Evolutionary conservation across 1,140 invertebrate genomes (phyloP), one percentile per base, ranked within the genome.

Genomic region (Drosophila prosaltans): DNA sequence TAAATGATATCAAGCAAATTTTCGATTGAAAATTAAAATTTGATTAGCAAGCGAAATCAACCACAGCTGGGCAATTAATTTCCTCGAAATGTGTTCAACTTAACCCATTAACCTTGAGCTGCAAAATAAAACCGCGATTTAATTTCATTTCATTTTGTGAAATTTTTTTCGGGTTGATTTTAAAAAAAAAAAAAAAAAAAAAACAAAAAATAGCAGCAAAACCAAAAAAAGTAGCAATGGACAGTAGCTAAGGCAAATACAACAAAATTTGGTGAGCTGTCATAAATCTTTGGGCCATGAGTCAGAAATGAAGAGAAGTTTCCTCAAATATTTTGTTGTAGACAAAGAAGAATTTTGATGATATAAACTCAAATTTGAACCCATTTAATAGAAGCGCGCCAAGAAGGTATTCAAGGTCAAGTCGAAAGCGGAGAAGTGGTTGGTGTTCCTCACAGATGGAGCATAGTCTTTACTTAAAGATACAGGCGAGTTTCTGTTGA

Each of bases 391-490:
- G 36, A 59, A 39, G 60, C 60, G 60, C 60, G 45, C 45, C 45
- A 51, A 26, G 45, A 62, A 43, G 60, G 60, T 40, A 62, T 62
- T 62, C 60, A 62, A 62, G 60, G 60, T 62, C 60, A 62, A 51
- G n/a, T 51, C 45, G 45, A 8, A 39, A n/a, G 55, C 36, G 9
- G 40, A 45, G 60, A 45, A 24, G 60, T 62, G 57, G 30, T 55
- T 43, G 59, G 24, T 62, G 39, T 62, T 10, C 21, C 3, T 41
- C 7, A 21, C 45, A 51, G 24, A 21, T 51, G 45, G 9, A 8
- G 24, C 16, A 40, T 59, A 16, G 40, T 59, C 21, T 51, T 51
- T 4, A 59, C 36, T 28, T 40, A 62, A 40, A 62, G 39, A 62
- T 28, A 40, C 24, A 28, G 39, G n/a, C 39, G 26, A 62, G 39